Base-by-base conservation (phyloP, 2,888 invertebrate genomes). In the Petrolisthes manimaculis region DNA sequence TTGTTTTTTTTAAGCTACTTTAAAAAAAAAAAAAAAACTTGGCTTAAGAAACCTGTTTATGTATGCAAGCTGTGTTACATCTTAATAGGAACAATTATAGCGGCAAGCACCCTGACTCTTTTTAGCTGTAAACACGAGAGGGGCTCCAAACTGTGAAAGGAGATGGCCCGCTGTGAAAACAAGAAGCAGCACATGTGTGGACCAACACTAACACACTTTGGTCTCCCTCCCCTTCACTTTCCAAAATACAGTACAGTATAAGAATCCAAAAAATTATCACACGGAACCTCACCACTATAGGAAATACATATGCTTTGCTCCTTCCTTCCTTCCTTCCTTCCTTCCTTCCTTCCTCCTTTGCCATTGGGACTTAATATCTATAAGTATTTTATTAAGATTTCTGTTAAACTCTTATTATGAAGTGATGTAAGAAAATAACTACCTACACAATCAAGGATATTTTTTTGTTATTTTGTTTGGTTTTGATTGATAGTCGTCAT, bases 231-330 rank as follows among this genome's bases (percentile, higher is more conserved):
- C 85, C 89, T 78, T 86, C 85, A 82, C 89, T 83, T 86, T 85
- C 89, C 89, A 89, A 85, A 89, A 89, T 89, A 85, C 71, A 71
- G 21, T 71, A 71, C 71, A 71, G 71, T 71, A 71, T 85, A 86
- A 85, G 89, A 89, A 89, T 89, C 89, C 89, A 80, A 88, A 86
- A 79, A 88, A 89, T 89, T 89, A 89, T 89, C 89, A 89, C 89
- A 89, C 89, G 89, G 82, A 88, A 88, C 88, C 85, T 85, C 85
- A 88, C 88, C 84, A 81, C 85, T 81, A 81, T 88, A 88, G 88
- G 88, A 88, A 88, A 88, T 82, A 88, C 85, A 80, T 37, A 37
- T 21, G 71, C 71, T n/a, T 37, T 37, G 71, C 71, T 71, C 71
- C 71, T 71, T 71, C 71, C 37, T 37, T 37, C 37, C 37, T 37